Evolutionary conservation across 2,113 vertebrate genomes (phyloP).

Genomic region (Mesembrinibis cayennensis): DNA sequence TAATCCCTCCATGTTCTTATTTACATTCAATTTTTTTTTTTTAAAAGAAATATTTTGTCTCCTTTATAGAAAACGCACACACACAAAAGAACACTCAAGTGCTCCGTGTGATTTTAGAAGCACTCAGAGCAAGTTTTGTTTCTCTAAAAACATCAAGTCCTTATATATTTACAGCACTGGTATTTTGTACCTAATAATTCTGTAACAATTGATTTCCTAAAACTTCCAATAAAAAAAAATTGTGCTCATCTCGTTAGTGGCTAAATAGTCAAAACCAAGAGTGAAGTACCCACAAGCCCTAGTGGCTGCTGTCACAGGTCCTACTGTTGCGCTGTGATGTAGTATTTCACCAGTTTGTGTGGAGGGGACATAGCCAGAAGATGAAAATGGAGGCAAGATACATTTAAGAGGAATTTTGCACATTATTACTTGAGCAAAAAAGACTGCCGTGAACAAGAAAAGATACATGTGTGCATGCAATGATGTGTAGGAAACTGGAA

Average conservation of each 20-base stretch:
- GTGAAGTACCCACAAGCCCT: neutral
- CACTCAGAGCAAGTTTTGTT: neutral
- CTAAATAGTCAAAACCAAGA: neutral
- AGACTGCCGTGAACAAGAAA: neutral
- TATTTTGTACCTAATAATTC: neutral
- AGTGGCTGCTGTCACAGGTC: neutral
- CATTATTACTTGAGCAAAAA: neutral
- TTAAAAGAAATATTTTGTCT: neutral
- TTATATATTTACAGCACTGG: neutral
- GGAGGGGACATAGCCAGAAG: neutral
- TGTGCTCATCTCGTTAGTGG: neutral
- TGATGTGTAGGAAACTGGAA: neutral
- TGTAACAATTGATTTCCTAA: neutral
- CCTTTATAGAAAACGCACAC: neutral
- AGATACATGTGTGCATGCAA: neutral
- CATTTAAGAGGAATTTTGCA: neutral
- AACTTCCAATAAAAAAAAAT: neutral
- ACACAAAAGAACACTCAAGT: neutral
- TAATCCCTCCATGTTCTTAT: neutral
- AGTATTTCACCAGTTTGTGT: neutral
- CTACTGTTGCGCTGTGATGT: neutral
- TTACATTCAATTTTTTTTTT: neutral
- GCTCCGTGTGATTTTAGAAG: neutral
- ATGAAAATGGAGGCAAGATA: neutral
- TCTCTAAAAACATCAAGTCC: neutral